These are phyloP conservation scores for Hestina assimilis DNA, from an alignment of 1,140 invertebrate genomes.

Conservation along the genomic window DNA sequence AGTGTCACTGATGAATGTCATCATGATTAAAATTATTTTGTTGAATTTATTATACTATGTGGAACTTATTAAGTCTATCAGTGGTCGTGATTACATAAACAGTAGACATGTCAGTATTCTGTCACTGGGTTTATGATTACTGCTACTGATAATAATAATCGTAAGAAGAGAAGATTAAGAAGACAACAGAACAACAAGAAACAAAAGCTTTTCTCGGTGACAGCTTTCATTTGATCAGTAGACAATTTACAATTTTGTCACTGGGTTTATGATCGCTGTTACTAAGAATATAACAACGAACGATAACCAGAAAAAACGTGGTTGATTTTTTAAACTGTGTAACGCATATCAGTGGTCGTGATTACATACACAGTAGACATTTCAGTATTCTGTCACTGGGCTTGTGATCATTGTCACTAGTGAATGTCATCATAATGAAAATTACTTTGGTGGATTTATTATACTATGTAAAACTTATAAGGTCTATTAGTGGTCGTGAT, in stretches of 20 bases:
- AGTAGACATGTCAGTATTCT: constrained; percentile 37
- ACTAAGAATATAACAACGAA: neutral
- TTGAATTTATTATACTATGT: too few species aligned
- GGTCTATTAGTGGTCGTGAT: too few species aligned
- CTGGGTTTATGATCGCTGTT: constrained; percentile 26
- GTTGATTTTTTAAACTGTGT: too few species aligned
- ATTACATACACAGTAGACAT: constrained; percentile 30
- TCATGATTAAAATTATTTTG: neutral
- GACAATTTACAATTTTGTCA: neutral
- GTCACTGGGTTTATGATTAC: neutral
- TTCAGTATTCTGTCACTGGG: constrained; percentile 43
- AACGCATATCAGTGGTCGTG: constrained; percentile 1
- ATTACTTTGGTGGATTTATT: neutral
- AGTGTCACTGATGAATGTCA: neutral
- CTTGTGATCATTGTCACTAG: constrained; percentile 24
- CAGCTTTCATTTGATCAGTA: neutral
- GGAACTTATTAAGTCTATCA: too few species aligned
- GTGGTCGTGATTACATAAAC: constrained; percentile 15
- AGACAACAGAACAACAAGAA: neutral
- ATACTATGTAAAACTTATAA: neutral
- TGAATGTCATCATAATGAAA: too few species aligned
- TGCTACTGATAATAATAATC: neutral
- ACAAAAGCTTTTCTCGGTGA: neutral
- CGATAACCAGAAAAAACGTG: too few species aligned
- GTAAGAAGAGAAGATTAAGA: neutral